These are phyloP conservation scores for Drosophila hamatofila DNA, from an alignment of 2,888 invertebrate genomes.

Conservation along the genomic window DNA sequence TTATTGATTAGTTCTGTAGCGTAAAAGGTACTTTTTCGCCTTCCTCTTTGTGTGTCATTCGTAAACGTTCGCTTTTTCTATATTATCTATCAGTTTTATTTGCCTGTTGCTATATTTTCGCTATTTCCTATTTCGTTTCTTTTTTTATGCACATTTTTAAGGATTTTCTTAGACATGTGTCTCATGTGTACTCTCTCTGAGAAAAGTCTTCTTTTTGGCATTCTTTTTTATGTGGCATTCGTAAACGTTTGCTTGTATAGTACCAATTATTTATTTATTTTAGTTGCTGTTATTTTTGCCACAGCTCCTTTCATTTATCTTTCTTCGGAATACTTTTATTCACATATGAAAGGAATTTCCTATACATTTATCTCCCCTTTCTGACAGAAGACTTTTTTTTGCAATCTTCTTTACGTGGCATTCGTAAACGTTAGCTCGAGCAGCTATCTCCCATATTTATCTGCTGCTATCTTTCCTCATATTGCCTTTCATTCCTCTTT, in stretches of 20 bases:
- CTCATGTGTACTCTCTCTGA: background rate
- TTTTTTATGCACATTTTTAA: background rate
- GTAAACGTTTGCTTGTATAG: background rate
- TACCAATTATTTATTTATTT: too few species aligned
- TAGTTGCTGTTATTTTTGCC: too few species aligned
- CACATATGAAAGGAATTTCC: too few species aligned
- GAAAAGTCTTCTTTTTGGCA: background rate
- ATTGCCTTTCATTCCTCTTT: background rate
- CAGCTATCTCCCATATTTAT: too few species aligned
- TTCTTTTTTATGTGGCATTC: background rate
- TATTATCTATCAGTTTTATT: background rate
- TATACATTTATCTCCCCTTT: too few species aligned
- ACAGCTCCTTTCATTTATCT: too few species aligned
- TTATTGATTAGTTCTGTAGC: background rate
- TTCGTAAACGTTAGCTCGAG: too few species aligned
- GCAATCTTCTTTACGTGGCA: too few species aligned
- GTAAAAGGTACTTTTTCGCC: background rate
- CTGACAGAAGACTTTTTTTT: too few species aligned
- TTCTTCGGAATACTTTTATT: background rate
- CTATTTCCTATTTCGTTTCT: background rate
- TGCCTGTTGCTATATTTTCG: background rate
- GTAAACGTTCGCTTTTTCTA: background rate
- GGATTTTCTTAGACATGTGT: background rate
- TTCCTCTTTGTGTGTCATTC: background rate
- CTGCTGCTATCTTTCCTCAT: background rate